These are phyloP conservation scores for Phlogophora meticulosa DNA, from an alignment of 2,888 invertebrate species.

Conservation along the genomic window DNA sequence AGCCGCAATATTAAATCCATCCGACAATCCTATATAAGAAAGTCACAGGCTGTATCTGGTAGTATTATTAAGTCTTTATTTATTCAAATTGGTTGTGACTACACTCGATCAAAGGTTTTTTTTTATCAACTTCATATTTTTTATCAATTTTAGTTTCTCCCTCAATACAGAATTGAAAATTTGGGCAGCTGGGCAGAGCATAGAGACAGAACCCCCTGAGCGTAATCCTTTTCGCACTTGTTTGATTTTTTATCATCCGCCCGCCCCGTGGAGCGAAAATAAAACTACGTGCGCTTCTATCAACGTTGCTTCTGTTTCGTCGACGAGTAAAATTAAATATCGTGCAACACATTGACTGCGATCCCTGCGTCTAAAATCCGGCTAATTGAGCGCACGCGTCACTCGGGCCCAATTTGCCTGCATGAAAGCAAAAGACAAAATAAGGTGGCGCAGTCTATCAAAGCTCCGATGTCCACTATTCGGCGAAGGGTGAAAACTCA, in stretches of 20 bases:
- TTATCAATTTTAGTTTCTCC: too few relatives aligned
- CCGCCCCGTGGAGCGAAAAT: conserved; percentile 21
- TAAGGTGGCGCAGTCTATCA: conserved; percentile 79
- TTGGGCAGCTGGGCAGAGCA: too few relatives aligned
- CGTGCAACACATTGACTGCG: conserved; percentile 51
- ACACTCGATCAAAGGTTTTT: too few relatives aligned
- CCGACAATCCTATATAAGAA: too few relatives aligned
- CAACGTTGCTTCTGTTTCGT: conserved; percentile 33
- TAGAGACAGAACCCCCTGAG: too few relatives aligned
- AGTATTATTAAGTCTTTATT: too few relatives aligned
- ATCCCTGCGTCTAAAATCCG: conserved; percentile 52
- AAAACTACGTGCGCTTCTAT: conserved; percentile 41
- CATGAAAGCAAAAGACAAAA: conserved; percentile 82
- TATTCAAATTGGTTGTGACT: too few relatives aligned
- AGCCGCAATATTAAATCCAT: too few relatives aligned
- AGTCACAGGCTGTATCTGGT: too few relatives aligned
- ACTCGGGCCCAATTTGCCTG: conserved; percentile 78
- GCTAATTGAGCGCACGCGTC: conserved; percentile 75
- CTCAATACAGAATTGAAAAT: too few relatives aligned
- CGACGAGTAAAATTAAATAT: conserved; percentile 57
- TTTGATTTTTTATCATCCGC: conserved; percentile 11
- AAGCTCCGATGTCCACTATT: conserved; percentile 88
- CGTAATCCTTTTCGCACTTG: too few relatives aligned
- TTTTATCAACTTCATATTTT: too few relatives aligned
- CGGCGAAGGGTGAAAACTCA: conserved; percentile 89